These are phyloP conservation scores for Clarias platycephalus DNA, from an alignment of 2,797 vertebrate species.

Conservation along the genomic window DNA sequence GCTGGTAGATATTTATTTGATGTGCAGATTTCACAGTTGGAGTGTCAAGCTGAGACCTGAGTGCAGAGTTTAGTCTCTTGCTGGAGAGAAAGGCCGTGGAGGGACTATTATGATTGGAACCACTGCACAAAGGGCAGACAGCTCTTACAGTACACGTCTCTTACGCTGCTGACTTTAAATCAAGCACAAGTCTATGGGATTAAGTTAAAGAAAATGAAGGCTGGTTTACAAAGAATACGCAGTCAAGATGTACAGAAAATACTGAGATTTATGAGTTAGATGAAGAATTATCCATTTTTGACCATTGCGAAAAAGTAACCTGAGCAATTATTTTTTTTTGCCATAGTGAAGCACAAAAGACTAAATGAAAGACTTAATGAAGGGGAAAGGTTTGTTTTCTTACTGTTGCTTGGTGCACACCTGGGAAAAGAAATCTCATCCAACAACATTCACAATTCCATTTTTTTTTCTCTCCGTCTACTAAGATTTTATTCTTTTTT, in stretches of 20 bases:
- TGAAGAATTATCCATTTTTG: not conserved
- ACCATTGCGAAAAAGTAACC: too few species aligned
- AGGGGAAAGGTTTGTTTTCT: not conserved
- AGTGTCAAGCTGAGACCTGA: constrained; percentile 65
- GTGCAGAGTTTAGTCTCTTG: constrained; percentile 66
- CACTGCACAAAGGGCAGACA: constrained; percentile 15
- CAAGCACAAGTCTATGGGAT: constrained; percentile 20
- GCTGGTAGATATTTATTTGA: constrained; percentile 72
- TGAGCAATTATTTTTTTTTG: not conserved
- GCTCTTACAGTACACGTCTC: constrained; percentile 20
- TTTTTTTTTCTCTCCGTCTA: not conserved
- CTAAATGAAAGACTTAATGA: not conserved
- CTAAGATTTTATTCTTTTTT: not conserved
- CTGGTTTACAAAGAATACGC: not conserved
- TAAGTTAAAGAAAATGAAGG: not conserved
- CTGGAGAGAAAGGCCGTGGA: constrained; percentile 61
- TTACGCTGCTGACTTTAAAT: constrained; percentile 25
- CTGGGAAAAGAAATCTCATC: not conserved
- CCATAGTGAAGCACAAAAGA: not conserved
- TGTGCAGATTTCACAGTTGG: constrained; percentile 71
- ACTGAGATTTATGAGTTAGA: not conserved
- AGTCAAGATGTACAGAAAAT: not conserved
- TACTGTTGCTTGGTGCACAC: constrained; percentile 1
- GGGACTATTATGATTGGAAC: constrained; percentile 68
- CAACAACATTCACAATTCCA: not conserved